Conservation (phyloP, 2,113 vertebrate species). For the Eublepharis macularius region DNA sequence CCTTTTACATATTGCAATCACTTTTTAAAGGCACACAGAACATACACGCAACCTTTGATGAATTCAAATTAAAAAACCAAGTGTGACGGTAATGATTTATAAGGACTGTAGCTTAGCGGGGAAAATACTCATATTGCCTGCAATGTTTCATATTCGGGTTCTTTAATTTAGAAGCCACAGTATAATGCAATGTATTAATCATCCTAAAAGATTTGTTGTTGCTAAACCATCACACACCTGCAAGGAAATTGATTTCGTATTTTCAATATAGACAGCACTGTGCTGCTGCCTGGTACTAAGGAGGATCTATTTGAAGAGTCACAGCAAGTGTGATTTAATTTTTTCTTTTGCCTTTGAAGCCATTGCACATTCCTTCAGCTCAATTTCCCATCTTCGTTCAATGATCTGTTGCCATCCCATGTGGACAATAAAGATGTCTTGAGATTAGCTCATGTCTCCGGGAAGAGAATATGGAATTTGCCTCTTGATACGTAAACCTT, state of each 20-base stretch:
- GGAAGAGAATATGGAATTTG: constrained; percentile 11
- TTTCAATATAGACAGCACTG: constrained; percentile 1
- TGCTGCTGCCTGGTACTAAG: constrained; percentile 7
- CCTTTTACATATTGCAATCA: constrained; percentile 47
- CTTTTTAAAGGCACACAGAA: constrained; percentile 59
- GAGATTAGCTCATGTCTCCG: neutral
- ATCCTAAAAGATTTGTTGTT: constrained; percentile 60
- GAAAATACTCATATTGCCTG: constrained; percentile 55
- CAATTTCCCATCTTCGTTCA: fast-evolving
- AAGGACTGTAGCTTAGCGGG: constrained; percentile 44
- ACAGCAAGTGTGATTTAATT: constrained; percentile 9
- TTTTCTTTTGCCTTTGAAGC: constrained; percentile 5
- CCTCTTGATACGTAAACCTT: constrained; percentile 27
- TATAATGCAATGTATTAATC: constrained; percentile 62
- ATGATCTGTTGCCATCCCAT: neutral
- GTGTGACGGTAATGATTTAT: constrained; percentile 56
- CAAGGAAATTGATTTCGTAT: constrained; percentile 54
- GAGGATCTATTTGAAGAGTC: constrained; percentile 21
- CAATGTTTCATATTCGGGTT: constrained; percentile 43
- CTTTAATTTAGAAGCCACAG: constrained; percentile 63
- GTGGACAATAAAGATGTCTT: constrained; percentile 23
- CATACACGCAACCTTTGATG: constrained; percentile 43
- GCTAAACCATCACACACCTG: constrained; percentile 44
- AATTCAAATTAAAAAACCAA: constrained; percentile 66
- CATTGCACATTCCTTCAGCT: constrained; percentile 13